Evolutionary conservation across 64 coral and sea anemone genomes (phyloP), one percentile per base, ranked within the genome.

Genomic region (Montipora capricornis): DNA sequence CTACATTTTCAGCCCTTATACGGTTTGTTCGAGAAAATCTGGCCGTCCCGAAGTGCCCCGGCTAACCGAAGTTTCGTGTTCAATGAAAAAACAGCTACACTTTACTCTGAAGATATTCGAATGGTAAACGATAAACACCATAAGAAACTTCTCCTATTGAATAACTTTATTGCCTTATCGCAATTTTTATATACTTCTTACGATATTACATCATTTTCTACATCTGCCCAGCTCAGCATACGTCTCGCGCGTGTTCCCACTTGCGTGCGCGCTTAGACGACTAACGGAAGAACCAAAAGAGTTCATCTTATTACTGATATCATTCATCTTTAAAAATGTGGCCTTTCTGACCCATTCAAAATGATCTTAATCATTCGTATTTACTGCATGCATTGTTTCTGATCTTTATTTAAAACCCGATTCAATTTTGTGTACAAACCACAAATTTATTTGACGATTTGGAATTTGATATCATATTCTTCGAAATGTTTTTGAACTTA

Each of bases 291-390:
- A 17, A 58, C 45, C 64, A 58, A 64, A 53, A 83, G 20, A 62
- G 60, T 17, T 4, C 44, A 77, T 68, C 15, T 62, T 15, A 67
- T 83, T 70, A 44, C n/a, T 68, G 61, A 84, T 48, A 68, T 44
- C 8, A 84, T 57, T 57, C 6, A 11, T 19, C 81, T 84, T 84
- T 50, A 60, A 84, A 68, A 8, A 68, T 84, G 81, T 68, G 81
- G 81, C 81, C 62, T 47, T 47, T 16, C 45, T 69, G 61, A 84
- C 81, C 81, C 47, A 61, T 70, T 59, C 15, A 84, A 84, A 61
- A 44, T 45, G 62, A 20, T 44, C 44, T 68, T 68, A n/a, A 13
- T 13, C 64, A 5, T 16, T 69, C 59, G 46, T 84, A 69, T 69
- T 84, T 20, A 84, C 61, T 1, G 20, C 46, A 29, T 73, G 67